Percentiles rank a stretch among this genome's conserved stretches.
These are phyloP conservation scores for Apolygus lucorum DNA, from an alignment of 1,140 invertebrate species.

Conservation along the genomic window DNA sequence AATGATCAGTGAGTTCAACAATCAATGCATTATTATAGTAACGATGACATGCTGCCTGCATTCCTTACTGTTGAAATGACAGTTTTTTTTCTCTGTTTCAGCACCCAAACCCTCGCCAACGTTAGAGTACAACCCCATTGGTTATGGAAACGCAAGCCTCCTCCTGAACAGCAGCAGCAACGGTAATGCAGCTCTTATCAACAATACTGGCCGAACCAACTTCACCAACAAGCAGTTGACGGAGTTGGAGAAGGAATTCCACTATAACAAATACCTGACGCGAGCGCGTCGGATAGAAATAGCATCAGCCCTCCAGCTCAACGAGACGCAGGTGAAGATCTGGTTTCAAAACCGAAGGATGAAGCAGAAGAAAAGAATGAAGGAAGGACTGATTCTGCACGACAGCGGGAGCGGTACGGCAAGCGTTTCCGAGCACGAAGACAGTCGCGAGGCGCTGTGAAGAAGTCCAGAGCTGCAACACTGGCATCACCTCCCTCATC, in stretches of 20 bases:
- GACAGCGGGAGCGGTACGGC: background rate
- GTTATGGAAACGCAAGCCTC: slow-evolving; percentile 38
- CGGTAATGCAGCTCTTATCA: slow-evolving; percentile 37
- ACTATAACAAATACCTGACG: slow-evolving; percentile 98
- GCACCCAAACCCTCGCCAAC: slow-evolving; percentile 56
- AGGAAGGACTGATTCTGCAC: slow-evolving; percentile 39
- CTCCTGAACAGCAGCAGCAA: slow-evolving; percentile 35
- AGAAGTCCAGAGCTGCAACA: no score
- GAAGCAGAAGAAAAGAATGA: slow-evolving; percentile 90
- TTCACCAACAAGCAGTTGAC: slow-evolving; percentile 99
- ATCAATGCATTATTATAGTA: no score
- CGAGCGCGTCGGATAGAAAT: slow-evolving; percentile 94
- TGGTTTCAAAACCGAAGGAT: slow-evolving; percentile 90
- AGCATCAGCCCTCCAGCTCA: slow-evolving; percentile 87
- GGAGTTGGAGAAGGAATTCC: slow-evolving; percentile 98
- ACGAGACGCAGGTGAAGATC: slow-evolving; percentile 91
- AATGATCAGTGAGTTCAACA: no score
- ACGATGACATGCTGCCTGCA: background rate
- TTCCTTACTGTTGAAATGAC: no score
- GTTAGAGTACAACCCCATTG: slow-evolving; percentile 27
- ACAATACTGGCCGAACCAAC: slow-evolving; percentile 87
- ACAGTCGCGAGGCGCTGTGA: slow-evolving; percentile 12
- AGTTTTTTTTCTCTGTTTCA: slow-evolving; percentile 42
- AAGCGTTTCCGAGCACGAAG: slow-evolving; percentile 9
- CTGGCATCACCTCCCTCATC: no score